Evolutionary conservation across 2,113 vertebrate species (phyloP).

Genomic region (Pelvicachromis taeniatus): DNA sequence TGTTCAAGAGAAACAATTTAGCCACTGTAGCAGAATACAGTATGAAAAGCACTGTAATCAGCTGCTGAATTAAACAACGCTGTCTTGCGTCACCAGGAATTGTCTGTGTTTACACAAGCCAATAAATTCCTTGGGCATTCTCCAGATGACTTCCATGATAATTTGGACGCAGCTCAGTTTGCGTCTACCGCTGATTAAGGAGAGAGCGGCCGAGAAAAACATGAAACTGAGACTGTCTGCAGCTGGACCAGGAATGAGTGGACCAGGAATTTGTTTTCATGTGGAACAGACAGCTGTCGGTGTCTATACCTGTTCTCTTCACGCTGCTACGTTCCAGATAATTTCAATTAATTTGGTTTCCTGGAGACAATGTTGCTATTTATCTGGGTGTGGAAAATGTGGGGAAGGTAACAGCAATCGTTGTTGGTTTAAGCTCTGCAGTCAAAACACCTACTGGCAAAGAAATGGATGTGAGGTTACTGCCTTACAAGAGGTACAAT

Average conservation of each 20-base stretch:
- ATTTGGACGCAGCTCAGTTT: slow-evolving; percentile 29
- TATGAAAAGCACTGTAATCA: slow-evolving; percentile 6
- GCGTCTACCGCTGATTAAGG: slow-evolving; percentile 24
- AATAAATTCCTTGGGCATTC: slow-evolving; percentile 54
- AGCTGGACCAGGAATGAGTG: background rate
- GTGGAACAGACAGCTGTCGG: slow-evolving; percentile 16
- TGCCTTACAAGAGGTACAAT: slow-evolving; percentile 13
- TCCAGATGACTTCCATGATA: slow-evolving; percentile 37
- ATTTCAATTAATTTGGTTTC: slow-evolving; percentile 65
- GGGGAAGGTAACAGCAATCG: slow-evolving; percentile 21
- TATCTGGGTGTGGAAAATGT: slow-evolving; percentile 53
- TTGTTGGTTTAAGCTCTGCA: slow-evolving; percentile 61
- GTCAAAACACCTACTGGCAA: slow-evolving; percentile 48
- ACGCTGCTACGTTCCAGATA: slow-evolving; percentile 29
- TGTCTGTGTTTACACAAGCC: slow-evolving; percentile 39
- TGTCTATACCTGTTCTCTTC: slow-evolving; percentile 56
- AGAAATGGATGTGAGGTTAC: slow-evolving; percentile 27
- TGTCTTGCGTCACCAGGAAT: slow-evolving; percentile 18
- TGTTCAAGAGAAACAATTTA: background rate
- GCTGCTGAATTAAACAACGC: slow-evolving; percentile 22
- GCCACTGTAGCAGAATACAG: background rate
- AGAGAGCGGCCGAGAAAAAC: slow-evolving; percentile 10
- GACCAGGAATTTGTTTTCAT: slow-evolving; percentile 13
- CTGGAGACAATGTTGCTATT: slow-evolving; percentile 70
- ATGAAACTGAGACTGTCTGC: background rate